Evolutionary conservation across 2,797 vertebrate genomes (phyloP), one percentile per base, ranked within the genome.

Genomic region (Malacoraja senta): DNA sequence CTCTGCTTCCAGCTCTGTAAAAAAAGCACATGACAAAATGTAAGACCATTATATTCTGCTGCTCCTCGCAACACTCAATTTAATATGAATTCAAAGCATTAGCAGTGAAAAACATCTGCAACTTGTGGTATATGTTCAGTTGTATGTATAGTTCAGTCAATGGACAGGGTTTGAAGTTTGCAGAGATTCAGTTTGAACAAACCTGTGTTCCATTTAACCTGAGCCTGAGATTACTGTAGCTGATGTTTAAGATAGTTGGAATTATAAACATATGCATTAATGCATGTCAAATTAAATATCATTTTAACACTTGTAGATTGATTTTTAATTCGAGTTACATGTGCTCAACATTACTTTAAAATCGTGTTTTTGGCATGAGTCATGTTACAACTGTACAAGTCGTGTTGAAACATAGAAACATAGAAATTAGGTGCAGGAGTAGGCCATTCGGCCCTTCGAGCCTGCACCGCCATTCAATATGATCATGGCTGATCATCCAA

Each of bases 1-100:
- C 95, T 99, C 99, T 0, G 99, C 98, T 95, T 99, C 99, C 95
- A 99, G 96, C 95, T 99, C 99, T 99, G 94, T 21, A 96, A 96
- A 94, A 0, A 93, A 79, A 53, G 17, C 71, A 93, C 35, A 95
- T 53, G 44, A 58, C 81, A 88, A 9, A n/a, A 68, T 63, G 32
- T 68, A 21, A 68, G 63, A 88, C 32, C 63, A 88, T 68, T 65
- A 88, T 9, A 68, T 32, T 19, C 15, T 68, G n/a, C 61, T 12
- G n/a, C 63, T 88, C 61, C 19, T 35, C 84, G 24, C 29, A 68
- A n/a, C 19, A 24, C 17, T 68, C 9, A 10, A 2, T 21, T 68
- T 35, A 8, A 65, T 68, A 17, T 32, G 32, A 88, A 88, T 1
- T n/a, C 6, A 13, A 86, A 86, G 4, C 7, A 35, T 35, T 68